Conservation (phyloP, 2,113 vertebrate species). For the Neoarius graeffei region DNA sequence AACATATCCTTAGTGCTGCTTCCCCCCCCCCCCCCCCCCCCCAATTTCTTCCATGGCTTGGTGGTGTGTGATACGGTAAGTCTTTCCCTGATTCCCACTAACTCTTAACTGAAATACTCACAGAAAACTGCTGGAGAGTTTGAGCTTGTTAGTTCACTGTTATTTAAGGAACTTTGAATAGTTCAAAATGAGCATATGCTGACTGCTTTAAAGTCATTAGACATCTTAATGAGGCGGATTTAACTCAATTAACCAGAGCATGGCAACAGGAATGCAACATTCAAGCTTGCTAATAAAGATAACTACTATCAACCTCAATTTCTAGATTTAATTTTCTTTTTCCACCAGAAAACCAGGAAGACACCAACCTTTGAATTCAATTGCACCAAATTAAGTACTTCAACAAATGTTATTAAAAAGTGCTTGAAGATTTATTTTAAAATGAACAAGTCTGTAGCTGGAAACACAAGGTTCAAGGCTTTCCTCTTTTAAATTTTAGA, state of each 20-base stretch:
- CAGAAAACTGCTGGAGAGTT: background rate
- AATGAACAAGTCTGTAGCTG: background rate
- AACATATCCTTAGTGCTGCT: background rate
- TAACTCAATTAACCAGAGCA: background rate
- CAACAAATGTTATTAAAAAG: background rate
- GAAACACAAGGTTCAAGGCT: background rate
- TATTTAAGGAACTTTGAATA: background rate
- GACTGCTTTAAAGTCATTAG: background rate
- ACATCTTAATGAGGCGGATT: background rate
- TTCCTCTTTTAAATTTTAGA: background rate
- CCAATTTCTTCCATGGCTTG: background rate
- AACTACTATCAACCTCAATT: background rate
- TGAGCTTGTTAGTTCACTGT: background rate
- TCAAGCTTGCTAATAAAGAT: background rate
- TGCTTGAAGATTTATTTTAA: background rate
- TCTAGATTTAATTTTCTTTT: background rate
- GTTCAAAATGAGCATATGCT: background rate
- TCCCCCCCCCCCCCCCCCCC: background rate
- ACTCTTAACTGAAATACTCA: background rate
- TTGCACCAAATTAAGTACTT: background rate
- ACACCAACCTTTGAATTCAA: background rate
- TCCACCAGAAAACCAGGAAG: background rate
- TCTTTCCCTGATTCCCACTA: background rate
- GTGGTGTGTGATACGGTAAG: background rate
- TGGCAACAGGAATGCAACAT: background rate